A percentile compares a stretch with the other conserved stretches of the same genome.
Conservation (phyloP, 2,888 invertebrate genomes). For the Thecocarcelia acutangulata region DNA sequence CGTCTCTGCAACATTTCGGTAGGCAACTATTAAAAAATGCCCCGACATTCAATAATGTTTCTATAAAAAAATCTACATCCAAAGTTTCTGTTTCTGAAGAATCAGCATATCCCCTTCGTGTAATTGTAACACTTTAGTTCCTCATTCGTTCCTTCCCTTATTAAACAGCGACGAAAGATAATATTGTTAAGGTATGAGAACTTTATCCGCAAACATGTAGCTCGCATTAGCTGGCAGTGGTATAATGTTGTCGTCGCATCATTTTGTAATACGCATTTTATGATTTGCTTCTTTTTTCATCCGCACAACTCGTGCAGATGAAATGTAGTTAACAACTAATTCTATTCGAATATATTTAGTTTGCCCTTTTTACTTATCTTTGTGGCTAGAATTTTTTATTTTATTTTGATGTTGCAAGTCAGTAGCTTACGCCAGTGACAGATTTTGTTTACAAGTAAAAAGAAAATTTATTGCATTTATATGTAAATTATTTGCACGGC, state of each 20-base stretch:
- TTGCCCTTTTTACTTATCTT: conserved; percentile 44
- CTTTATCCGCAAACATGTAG: conserved; percentile 3
- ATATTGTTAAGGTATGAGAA: background rate
- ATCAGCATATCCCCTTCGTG: conserved; percentile 1
- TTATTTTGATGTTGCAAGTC: conserved; percentile 59
- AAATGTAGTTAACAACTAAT: conserved; percentile 57
- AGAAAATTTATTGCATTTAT: conserved; percentile 81
- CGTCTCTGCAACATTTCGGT: no score
- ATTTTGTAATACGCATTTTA: conserved; percentile 58
- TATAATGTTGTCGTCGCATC: conserved; percentile 18
- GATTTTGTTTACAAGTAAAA: conserved; percentile 75
- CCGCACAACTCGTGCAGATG: conserved; percentile 41
- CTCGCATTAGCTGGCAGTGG: background rate
- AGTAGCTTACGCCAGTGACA: conserved; percentile 68
- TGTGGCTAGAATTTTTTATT: conserved; percentile 26
- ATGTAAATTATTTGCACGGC: conserved; percentile 75
- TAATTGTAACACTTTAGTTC: background rate
- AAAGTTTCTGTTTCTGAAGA: background rate
- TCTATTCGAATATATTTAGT: conserved; percentile 33
- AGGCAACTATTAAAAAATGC: no score
- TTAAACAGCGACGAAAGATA: background rate
- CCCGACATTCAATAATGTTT: no score
- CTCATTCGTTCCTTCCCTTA: background rate
- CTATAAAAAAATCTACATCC: no score
- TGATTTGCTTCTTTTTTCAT: conserved; percentile 34